Base-by-base conservation (phyloP, 2,888 invertebrate species). In the Nephrocerus scutellatus region DNA sequence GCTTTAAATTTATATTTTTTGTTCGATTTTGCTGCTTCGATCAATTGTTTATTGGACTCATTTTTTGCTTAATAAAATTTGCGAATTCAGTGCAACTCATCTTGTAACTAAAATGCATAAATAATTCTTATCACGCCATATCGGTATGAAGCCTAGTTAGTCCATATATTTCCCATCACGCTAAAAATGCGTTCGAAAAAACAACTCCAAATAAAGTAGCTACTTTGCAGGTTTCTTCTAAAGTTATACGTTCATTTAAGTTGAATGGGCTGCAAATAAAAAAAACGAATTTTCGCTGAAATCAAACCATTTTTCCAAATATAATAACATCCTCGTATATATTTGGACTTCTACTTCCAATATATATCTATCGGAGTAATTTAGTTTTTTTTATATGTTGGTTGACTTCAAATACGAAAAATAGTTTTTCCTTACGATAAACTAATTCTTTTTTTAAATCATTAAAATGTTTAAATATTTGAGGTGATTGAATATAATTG, bases 331-430 rank as follows among this genome's bases (percentile, higher is more conserved):
- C 22, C 32, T 22, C 14, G 20, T 21, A 33, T 33, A 33, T 20
- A 33, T 33, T 33, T 33, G 33, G 33, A 33, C 33, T 15, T 23
- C 23, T 33, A 14, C 33, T 22, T 33, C 24, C 10, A 24, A 24
- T 24, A 9, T 24, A 5, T 24, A 7, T 24, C 24, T 24, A 15
- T 33, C 15, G 14, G 22, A 33, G 23, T 33, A 23, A 33, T 33
- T 33, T 33, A 33, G 15, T 33, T 33, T 33, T n/a, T 33, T 33
- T 33, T 19, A 33, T 33, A 22, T 32, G 32, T 32, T 32, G 33
- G 23, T 23, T 33, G 13, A 7, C 2, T 24, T 24, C 10, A 7
- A 7, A 24, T 24, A 10, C 24, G 24, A 23, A 24, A 24, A 24
- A 24, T 24, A 24, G 10, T 24, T 24, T 24, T 24, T 23, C 24